A percentile compares a stretch with the other conserved stretches of the same genome.
Evolutionary conservation across 2,888 invertebrate species (phyloP).

Genomic region (Leucophenga montana): DNA sequence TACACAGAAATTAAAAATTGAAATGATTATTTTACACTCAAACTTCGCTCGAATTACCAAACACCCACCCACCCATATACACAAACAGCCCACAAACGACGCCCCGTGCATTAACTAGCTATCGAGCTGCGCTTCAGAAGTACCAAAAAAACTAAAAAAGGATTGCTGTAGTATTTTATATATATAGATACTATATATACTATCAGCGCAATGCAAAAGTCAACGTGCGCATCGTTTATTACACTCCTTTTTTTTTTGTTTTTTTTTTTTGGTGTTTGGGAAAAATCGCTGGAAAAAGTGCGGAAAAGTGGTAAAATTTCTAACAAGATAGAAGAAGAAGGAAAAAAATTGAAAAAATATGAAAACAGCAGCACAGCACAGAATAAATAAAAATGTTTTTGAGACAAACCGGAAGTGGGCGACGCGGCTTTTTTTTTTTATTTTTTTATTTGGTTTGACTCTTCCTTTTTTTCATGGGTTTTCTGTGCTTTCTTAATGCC

Average conservation of each 20-base stretch:
- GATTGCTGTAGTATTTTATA: no score
- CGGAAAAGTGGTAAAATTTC: neutral
- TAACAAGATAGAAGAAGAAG: neutral
- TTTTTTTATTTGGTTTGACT: neutral
- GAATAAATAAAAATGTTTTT: slow-evolving; percentile 20
- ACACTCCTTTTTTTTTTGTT: neutral
- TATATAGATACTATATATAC: no score
- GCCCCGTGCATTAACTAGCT: slow-evolving; percentile 16
- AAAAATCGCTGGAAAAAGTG: slow-evolving; percentile 3
- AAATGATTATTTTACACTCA: slow-evolving; percentile 22
- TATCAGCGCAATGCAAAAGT: neutral
- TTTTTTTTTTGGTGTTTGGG: neutral
- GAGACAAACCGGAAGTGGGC: slow-evolving; percentile 27
- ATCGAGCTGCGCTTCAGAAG: neutral
- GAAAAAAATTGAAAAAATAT: neutral
- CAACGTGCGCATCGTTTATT: neutral
- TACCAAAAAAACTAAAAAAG: no score
- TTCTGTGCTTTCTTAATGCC: neutral
- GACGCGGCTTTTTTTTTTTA: slow-evolving; percentile 17
- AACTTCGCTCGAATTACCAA: neutral
- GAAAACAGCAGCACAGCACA: neutral
- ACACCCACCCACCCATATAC: slow-evolving; percentile 5
- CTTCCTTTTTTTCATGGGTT: neutral
- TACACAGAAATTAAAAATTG: slow-evolving; percentile 10
- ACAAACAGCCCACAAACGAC: neutral